Evolutionary conservation across 2,113 vertebrate genomes (phyloP).

Genomic region (Himantopus leucocephalus): DNA sequence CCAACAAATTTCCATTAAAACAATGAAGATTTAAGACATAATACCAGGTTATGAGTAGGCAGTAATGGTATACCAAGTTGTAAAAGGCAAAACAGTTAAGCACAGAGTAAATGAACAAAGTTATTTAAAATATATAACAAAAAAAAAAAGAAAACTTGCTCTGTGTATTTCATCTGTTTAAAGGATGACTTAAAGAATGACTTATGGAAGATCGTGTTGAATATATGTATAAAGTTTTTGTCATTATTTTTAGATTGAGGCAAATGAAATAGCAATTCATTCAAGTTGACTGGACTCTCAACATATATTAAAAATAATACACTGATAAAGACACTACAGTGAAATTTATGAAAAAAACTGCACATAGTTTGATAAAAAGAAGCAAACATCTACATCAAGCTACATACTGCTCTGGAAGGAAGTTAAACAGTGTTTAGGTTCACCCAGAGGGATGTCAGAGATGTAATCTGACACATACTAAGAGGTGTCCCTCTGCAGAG

Average conservation of each 20-base stretch:
- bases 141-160: neutral
- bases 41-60: neutral
- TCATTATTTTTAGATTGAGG: neutral
- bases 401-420: conserved; percentile 34
- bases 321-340: neutral
- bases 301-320: neutral
- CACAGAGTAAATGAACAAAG: neutral
- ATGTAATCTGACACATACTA: conserved; percentile 40
- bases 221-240: neutral
- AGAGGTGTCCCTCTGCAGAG: neutral
- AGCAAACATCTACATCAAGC: neutral
- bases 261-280: neutral
- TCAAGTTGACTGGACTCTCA: neutral
- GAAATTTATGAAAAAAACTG: neutral
- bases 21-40: neutral
- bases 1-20: neutral
- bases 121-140: neutral
- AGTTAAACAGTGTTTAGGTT: conserved; percentile 11
- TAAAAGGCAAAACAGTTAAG: neutral
- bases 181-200: neutral
- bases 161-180: neutral
- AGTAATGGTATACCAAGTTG: neutral
- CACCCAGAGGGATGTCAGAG: conserved; percentile 29
- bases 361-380: neutral
- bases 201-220: neutral